Evolutionary conservation across 2,888 invertebrate species (phyloP), one percentile per base, ranked within the genome.

Genomic region (Hololepta plana): DNA sequence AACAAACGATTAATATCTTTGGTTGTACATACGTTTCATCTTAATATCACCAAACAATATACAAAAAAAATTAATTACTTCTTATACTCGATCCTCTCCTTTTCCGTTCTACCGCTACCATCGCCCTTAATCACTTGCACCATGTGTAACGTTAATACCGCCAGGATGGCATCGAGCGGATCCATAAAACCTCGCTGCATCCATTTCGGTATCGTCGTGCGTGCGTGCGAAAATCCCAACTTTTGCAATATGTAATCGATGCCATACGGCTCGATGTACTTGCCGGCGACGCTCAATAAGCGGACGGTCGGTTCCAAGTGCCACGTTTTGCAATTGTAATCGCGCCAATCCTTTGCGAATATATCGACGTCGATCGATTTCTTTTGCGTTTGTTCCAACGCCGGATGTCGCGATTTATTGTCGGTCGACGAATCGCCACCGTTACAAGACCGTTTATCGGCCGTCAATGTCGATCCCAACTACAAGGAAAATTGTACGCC

Each of bases 181-280:
- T 98, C 98, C 72, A 98, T 85, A 42, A 93, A 82, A 8, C 96
- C 96, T 28, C 98, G 67, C 57, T 98, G 98, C 62, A 96, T 72
- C 91, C 96, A 98, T 59, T 98, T 98, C 30, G 98, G 98, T 49
- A 98, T 98, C 29, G 98, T 98, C 38, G 87, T 90, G 37, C 95
- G 69, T 7, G 96, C 95, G 59, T 98, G 96, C 32, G 85, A 77
- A 55, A 98, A 96, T 23, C 95, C 95, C 20, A 98, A 64, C 58
- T 95, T 93, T 59, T 95, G 91, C 26, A 98, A 67, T 46, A 98
- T 93, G 55, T 91, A 95, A 61, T 98, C 96, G 33, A 96, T 88
- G 26, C 95, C 95, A 47, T 95, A 95, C 1, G 96, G 95, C 54
- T 96, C 95, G 44, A 96, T 91, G 42, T 88, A 84, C 55, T 90